Conservation (phyloP, 2,797 vertebrate species). For the Xerus rutilus region DNA sequence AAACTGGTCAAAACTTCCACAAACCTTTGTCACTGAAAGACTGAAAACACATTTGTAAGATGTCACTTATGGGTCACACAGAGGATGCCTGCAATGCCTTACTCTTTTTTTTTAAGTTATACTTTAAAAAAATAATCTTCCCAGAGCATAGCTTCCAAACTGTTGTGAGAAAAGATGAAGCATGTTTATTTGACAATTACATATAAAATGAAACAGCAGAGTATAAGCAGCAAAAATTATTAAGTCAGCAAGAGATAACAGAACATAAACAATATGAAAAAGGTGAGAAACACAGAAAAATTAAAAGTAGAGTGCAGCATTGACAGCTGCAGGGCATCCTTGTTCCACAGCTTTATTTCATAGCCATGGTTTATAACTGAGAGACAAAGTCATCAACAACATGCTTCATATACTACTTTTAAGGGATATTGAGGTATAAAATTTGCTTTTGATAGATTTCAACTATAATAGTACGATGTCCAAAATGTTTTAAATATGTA, state of each 20-base stretch:
- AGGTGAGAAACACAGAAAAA: neutral
- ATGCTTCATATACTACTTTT: neutral
- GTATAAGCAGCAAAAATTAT: neutral
- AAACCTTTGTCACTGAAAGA: neutral
- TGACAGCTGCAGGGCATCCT: neutral
- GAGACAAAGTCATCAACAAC: neutral
- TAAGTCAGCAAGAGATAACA: neutral
- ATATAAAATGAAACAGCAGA: neutral
- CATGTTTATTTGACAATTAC: neutral
- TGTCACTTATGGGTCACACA: neutral
- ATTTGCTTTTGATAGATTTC: neutral
- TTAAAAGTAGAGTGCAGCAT: neutral
- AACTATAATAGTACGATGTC: neutral
- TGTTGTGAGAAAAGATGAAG: neutral
- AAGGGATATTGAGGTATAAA: neutral
- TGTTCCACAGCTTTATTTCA: neutral
- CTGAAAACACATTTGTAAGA: neutral
- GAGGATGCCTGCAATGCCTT: neutral
- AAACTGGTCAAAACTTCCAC: neutral
- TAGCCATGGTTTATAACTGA: neutral
- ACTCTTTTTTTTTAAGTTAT: neutral
- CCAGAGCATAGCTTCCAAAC: neutral
- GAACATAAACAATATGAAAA: neutral
- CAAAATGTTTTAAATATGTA: neutral
- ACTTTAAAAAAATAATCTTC: neutral